Evolutionary conservation across 2,113 vertebrate species (phyloP).

Genomic region (Megaptera novaeangliae): DNA sequence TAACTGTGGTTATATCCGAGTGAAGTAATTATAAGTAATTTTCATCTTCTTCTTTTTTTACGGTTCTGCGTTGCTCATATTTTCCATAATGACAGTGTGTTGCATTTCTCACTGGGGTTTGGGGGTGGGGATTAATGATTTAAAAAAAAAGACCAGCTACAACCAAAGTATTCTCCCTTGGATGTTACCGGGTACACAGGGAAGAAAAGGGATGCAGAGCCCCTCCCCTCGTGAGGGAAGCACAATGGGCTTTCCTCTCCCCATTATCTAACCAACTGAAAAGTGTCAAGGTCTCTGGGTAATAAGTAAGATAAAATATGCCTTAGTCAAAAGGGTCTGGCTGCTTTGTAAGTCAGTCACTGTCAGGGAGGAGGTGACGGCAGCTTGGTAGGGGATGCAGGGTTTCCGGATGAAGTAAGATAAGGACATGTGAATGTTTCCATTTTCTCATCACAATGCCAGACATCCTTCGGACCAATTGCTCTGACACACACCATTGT

Average conservation of each 20-base stretch:
- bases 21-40: not conserved
- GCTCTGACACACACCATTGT: not conserved
- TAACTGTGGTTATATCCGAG: not conserved
- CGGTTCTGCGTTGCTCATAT: not conserved
- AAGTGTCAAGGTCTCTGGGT: not conserved
- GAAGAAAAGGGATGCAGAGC: not conserved
- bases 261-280: not conserved
- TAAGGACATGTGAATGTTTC: not conserved
- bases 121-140: not conserved
- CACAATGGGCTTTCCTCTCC: rapidly evolving
- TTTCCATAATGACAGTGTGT: not conserved
- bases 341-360: not conserved
- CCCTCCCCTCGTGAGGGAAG: not conserved
- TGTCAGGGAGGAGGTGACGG: rapidly evolving
- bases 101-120: not conserved
- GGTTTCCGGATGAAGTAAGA: not conserved
- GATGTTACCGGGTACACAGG: not conserved
- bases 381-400: rapidly evolving
- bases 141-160: not conserved
- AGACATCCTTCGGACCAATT: not conserved
- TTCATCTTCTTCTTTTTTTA: conserved; percentile 10
- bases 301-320: not conserved
- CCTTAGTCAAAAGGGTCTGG: not conserved
- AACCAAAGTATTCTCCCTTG: not conserved
- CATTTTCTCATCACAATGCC: not conserved